Percentiles rank a stretch among this genome's conserved stretches.
Evolutionary conservation across 2,888 invertebrate genomes (phyloP).

Genomic region (Bombyx huttoni): DNA sequence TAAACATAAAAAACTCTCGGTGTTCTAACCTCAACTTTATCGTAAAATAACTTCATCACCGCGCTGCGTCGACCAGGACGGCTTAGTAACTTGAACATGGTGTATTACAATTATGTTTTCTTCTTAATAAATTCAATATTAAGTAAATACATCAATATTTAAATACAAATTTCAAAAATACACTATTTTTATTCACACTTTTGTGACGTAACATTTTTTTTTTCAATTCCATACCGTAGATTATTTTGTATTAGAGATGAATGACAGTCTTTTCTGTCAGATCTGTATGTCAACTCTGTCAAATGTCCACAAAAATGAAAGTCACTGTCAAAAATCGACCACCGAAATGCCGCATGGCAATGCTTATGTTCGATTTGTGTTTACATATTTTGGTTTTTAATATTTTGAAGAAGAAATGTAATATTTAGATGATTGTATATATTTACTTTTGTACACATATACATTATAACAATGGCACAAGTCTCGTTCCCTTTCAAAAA

Average conservation of each 20-base stretch:
- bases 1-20: conserved; percentile 55
- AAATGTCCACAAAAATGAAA: conserved; percentile 15
- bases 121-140: neutral
- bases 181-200: conserved; percentile 22
- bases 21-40: conserved; percentile 63
- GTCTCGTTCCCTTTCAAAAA: conserved; percentile 76
- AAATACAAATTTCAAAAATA: conserved; percentile 8
- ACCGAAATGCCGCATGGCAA: neutral
- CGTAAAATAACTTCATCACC: conserved; percentile 43
- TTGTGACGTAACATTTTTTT: conserved; percentile 19
- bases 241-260: too few relatives aligned
- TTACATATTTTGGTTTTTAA: neutral
- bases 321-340: too few relatives aligned
- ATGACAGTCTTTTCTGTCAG: too few relatives aligned
- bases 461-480: conserved; percentile 34
- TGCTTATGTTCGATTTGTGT: neutral
- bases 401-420: neutral
- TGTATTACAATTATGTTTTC: neutral
- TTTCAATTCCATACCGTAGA: too few relatives aligned
- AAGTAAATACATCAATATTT: neutral
- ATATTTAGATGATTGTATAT: neutral
- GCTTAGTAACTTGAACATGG: conserved; percentile 57
- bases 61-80: conserved; percentile 52
- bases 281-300: neutral
- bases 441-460: neutral